Evolutionary conservation across 2,888 invertebrate genomes (phyloP), one percentile per base, ranked within the genome.

Genomic region (Neuroscelio doddi): DNA sequence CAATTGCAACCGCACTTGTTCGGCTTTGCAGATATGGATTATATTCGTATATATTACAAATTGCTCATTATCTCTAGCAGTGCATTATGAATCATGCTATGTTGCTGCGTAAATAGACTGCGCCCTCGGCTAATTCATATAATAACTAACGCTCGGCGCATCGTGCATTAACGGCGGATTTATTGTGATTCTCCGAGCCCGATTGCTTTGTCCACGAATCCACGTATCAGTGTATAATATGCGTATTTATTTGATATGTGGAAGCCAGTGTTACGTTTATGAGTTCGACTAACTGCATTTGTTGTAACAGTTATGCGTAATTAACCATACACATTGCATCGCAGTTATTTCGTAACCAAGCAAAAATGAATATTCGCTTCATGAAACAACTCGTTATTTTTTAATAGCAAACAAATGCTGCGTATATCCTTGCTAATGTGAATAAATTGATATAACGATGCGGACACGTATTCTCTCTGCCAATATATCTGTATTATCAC

Each of bases 121-220:
- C 69, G 74, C 70, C 75, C 64, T 73, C 72, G 70, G 71, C 73
- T 71, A 79, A 76, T 77, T 75, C 77, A 74, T 72, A 73, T 72
- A 78, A 80, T 81, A 81, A 81, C 78, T 79, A 81, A 78, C 75
- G 70, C 73, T 63, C 67, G 64, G 62, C 50, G 69, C 64, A 68
- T 69, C 73, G 74, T 75, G 79, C 78, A 81, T 80, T 79, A 80
- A 74, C 77, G 73, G 69, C 76, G 72, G 76, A 82, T 83, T 82
- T 82, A 83, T 83, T 77, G 80, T 81, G 80, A 82, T 81, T 80
- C 80, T 80, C 76, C 71, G 77, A 74, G 63, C 47, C 73, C 72
- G 80, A 81, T 82, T 81, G 80, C 79, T 78, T 80, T 79, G 74
- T 80, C 76, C 76, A 69, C 74, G 72, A 70, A 75, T 77, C 72